These are phyloP conservation scores for Cassiopea andromeda DNA, from an alignment of 30 jellyfish, hydroid and myxozoan genomes.

Conservation along the genomic window DNA sequence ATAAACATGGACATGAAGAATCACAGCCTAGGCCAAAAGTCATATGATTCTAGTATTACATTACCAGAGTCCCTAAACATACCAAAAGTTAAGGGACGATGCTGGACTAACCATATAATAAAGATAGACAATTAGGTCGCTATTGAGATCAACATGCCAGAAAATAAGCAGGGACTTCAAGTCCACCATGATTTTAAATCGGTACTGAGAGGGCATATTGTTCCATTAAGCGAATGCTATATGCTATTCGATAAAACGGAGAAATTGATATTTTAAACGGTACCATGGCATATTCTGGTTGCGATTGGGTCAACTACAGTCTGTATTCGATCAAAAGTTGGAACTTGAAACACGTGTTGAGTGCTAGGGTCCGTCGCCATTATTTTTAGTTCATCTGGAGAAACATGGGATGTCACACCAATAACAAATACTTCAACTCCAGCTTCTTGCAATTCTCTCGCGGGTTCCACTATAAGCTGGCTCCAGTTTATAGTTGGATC, in stretches of 20 bases:
- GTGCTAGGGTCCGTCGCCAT: constrained; percentile 85
- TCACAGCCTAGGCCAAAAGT: no score
- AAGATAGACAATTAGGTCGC: no score
- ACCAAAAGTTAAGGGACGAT: no score
- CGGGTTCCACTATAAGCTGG: constrained; percentile 87
- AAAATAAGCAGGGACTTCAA: no score
- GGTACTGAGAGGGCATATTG: no score
- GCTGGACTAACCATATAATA: no score
- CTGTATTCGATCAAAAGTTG: constrained; percentile 73
- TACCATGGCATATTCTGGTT: constrained; percentile 84
- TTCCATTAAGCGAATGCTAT: no score
- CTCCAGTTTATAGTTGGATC: constrained; percentile 96
- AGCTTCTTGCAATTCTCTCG: constrained; percentile 81
- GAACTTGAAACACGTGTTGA: constrained; percentile 79
- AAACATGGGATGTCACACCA: constrained; percentile 84
- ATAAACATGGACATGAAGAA: no score
- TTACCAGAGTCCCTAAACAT: no score
- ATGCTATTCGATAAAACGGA: neutral
- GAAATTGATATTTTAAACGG: constrained; percentile 4
- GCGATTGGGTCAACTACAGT: constrained; percentile 83
- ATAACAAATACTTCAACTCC: constrained; percentile 91
- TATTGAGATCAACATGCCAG: no score
- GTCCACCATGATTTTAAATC: no score
- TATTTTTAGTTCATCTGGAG: constrained; percentile 82
- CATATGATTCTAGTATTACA: no score